Evolutionary conservation across 2,113 vertebrate genomes (phyloP), one percentile per base, ranked within the genome.

Genomic region (Brachionichthys hirsutus): DNA sequence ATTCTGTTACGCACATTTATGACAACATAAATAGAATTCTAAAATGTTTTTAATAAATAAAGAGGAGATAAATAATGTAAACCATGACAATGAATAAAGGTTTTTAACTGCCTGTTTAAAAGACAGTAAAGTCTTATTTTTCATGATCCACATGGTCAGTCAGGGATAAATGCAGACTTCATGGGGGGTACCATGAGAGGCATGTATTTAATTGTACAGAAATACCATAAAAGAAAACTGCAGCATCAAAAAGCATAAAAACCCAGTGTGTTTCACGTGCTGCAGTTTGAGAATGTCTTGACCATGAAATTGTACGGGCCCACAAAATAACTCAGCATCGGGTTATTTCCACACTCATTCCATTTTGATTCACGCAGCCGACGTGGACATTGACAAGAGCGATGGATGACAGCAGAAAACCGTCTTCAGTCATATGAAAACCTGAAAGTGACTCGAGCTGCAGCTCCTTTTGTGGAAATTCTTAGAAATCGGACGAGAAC

Each of bases 191-290:
- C 35, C 18, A 56, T 11, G 6, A 24, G 67, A 79, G 78, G 62
- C 67, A 16, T 75, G 64, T 69, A 73, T 81, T 85, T 77, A 85
- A 80, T 83, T 75, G 62, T 72, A 76, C 75, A 77, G 71, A 77
- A 72, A 83, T 83, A 75, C 61, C 70, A 78, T 47, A 48, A 83
- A 75, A 75, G 59, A 58, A 73, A 79, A 81, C 70, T 77, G 30
- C 70, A 42, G 58, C 46, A 72, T 51, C 59, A 41, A 53, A 66
- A 65, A 54, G 49, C 44, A 62, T 18, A 46, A 58, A 52, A 68
- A 65, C 56, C 70, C 51, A 56, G 61, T 54, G 68, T 38, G 24
- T 53, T 74, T 81, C 65, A 75, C 49, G 69, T 75, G 57, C 59
- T 75, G 70, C 61, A 70, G 54, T 74, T 78, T 69, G 12, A 77